Evolutionary conservation across 1,140 invertebrate species (phyloP), one percentile per base, ranked within the genome.

Genomic region (Drosophila dunni): DNA sequence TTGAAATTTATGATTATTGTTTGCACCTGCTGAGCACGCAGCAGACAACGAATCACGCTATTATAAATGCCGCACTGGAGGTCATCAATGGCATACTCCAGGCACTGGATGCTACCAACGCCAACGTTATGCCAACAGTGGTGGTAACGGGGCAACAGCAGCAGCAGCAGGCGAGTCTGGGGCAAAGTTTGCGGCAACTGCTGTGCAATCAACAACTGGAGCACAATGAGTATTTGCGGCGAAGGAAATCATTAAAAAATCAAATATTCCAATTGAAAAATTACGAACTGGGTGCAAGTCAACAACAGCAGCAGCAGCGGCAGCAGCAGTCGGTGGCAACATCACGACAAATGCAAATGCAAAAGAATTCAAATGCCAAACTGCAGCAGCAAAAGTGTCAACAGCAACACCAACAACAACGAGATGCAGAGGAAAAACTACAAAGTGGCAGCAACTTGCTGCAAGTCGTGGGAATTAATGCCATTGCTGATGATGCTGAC

Each of bases 11-110:
- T 91, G 96, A 97, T 93, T 92, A 96, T 66, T 95, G 96, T 89
- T 91, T 97, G 66, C 93, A 95, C 91, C 95, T 94, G 86, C 93
- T 94, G 46, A 94, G 94, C 77, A 93, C 91, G 76, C 95, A 95
- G 90, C 84, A 78, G 48, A 90, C 84, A 65, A 76, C 93, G 24
- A 95, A 96, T 93, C 96, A 96, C 92, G 96, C 96, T 93, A 94
- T 97, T 17, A 94, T 96, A 74, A 96, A 96, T 78, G 95, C 96
- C 34, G 94, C 95, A 70, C 92, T 97, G 46, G 96, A 97, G 93
- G 95, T 95, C 13, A 92, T 97, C 42, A 94, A 94, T 76, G 94
- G 96, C 79, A 92, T 97, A 29, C 89, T 97, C 1, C 94, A 95
- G 79, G 93, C 81, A 0, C 40, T 92, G 17, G 62, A 67, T 42